Evolutionary conservation across 2,797 vertebrate species (phyloP).

Genomic region (Rhadinocentrus ornatus): DNA sequence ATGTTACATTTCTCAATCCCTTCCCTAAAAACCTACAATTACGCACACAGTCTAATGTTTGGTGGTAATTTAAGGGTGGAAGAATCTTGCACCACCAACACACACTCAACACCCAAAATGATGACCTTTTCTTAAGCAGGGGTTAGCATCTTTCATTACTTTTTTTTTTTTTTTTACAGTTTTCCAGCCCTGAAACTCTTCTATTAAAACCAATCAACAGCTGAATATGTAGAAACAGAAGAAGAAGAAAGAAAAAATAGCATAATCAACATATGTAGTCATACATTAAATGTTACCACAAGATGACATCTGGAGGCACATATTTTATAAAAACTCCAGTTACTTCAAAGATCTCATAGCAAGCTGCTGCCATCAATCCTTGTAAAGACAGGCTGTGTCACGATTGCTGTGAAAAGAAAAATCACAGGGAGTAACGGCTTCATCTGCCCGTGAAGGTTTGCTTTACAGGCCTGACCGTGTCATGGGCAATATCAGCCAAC

Average conservation of each 20-base stretch:
- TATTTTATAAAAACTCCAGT: conserved; percentile 33
- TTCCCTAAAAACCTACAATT: conserved; percentile 12
- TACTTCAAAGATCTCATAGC: conserved; percentile 58
- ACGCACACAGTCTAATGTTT: conserved; percentile 20
- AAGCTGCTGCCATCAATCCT: conserved; percentile 61
- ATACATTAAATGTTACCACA: conserved; percentile 8
- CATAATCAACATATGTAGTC: background rate
- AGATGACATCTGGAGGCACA: conserved; percentile 15
- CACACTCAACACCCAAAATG: conserved; percentile 28
- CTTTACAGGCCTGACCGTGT: conserved; percentile 52
- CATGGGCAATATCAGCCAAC: conserved; percentile 65
- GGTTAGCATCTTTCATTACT: conserved; percentile 33
- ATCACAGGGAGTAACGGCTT: conserved; percentile 49
- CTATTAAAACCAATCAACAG: conserved; percentile 26
- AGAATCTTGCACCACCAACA: conserved; percentile 7
- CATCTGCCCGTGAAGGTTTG: conserved; percentile 53
- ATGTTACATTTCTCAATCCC: conserved; percentile 6
- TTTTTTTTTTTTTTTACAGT: conserved; percentile 50
- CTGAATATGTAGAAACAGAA: conserved; percentile 17
- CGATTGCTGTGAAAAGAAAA: conserved; percentile 45
- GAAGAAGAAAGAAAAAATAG: conserved; percentile 25
- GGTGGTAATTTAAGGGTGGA: conserved; percentile 4
- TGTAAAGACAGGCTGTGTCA: conserved; percentile 60
- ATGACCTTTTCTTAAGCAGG: conserved; percentile 31
- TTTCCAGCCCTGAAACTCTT: conserved; percentile 26